Base-by-base conservation (phyloP, 2,888 invertebrate species). In the Nomada goodeniana region DNA sequence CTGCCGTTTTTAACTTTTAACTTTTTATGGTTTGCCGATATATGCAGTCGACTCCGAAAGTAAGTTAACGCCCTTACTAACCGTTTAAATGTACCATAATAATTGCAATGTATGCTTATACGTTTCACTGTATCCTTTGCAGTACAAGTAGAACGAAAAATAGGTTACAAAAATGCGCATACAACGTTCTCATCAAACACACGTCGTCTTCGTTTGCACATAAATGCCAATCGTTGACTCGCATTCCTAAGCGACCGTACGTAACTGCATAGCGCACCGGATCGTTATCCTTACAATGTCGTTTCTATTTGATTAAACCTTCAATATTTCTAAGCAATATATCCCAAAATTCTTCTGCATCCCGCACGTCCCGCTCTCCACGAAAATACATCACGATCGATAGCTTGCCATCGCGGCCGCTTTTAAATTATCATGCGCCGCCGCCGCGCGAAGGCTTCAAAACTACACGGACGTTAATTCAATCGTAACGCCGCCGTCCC, bases 391-490 rank as follows among this genome's bases (percentile, higher is more conserved):
- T 55, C 26, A 18, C 36, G 18, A 13, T 57, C 20, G 11, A 23
- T 20, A 53, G 18, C 18, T 55, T 4, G 2, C 29, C 13, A 9
- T 15, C 10, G 2, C 13, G 53, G 15, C 36, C 36, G 36, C 36
- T 36, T 18, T 18, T 55, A 68, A 68, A 42, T 68, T 36, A 55
- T 68, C 53, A 68, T 9, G 9, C 23, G n/a, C 13, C 55, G 23
- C 23, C 42, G 13, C 3, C 18, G 18, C 23, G 29, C 57, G 57
- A 69, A 69, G 23, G 44, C n/a, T 29, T 50, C 60, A 52, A 71
- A 52, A 71, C 36, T 18, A 50, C 0, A 7, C 0, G 15, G 63
- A n/a, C 63, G 63, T 63, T 57, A 63, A 76, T 76, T 73, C 64
- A 53, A 44, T 76, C 52, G 73, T 13, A 60, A 65, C 63, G 20